Base-by-base conservation (phyloP, 92 coral and sea anemone genomes). In the Phenganax marumi region DNA sequence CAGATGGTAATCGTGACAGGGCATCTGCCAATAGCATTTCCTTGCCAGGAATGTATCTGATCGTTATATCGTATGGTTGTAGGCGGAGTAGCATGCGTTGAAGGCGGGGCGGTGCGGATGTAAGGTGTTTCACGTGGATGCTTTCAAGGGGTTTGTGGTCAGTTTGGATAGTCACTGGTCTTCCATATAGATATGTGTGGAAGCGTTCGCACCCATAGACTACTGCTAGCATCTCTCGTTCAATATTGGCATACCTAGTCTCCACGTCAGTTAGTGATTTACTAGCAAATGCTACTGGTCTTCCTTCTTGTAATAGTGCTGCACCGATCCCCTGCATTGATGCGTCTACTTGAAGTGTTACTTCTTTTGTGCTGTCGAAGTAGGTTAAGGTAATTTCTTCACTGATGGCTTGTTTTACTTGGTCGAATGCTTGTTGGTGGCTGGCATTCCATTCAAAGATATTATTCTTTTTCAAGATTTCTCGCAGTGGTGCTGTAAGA, bases 401-500 rank as follows among this genome's bases (percentile, higher is more conserved):
- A 76, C 58, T 84, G 87, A 84, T 84, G 25, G 75, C 51, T 51
- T 65, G 66, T 73, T 84, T 84, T 14, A 84, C 68, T 68, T 76
- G 51, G 49, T 84, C 83, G 51, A 84, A 84, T 22, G 87, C 74
- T 58, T 64, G 72, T 75, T 76, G 87, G 84, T 84, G 66, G 50
- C 43, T 43, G 33, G 84, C 55, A 62, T 39, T 84, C 84, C 87
- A 84, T 39, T 76, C 62, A 76, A 75, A 84, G 18, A 82, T 77
- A 26, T 77, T 66, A 69, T 79, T 51, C 19, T 68, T 75, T 50
- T 86, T 89, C 22, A 84, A 60, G 9, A 87, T 87, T 62, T 87
- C 92, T 87, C 86, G 80, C 50, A 84, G 72, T 13, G 92, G 79
- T 43, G 89, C 88, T 84, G 93, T 85, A 56, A 84, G 62, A n/a